A percentile compares a stretch with the other conserved stretches of the same genome.
phyloP scores from a whole-genome alignment of 2,888 invertebrate species.

The Drosophila dives region DNA sequence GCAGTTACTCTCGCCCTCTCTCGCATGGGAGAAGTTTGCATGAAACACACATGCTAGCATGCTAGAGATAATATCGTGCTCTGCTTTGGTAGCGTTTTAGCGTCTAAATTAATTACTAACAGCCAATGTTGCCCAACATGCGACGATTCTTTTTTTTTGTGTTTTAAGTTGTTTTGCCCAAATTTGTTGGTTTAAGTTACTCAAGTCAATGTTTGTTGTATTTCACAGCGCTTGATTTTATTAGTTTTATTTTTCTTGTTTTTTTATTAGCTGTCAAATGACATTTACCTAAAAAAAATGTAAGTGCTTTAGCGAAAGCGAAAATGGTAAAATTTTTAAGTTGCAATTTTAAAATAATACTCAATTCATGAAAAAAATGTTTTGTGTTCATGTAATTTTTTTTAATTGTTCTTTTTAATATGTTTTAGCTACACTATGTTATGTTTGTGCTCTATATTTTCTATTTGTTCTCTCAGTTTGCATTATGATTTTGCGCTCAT shows the following conservation, averaged over 20 bases:
- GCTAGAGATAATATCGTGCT: conserved; percentile 3
- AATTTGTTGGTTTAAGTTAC: conserved; percentile 29
- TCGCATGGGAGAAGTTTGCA: conserved; percentile 1
- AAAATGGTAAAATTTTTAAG: background rate
- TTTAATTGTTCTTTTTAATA: background rate
- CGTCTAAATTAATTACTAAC: conserved; percentile 48
- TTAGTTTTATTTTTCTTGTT: background rate
- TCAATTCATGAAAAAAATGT: background rate
- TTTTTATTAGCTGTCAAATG: conserved; percentile 9
- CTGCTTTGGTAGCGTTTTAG: conserved; percentile 15
- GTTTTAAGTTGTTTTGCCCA: conserved; percentile 38
- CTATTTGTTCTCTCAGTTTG: background rate
- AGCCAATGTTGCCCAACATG: conserved; percentile 55
- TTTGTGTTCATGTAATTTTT: background rate
- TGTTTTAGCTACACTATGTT: background rate
- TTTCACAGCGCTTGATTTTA: conserved; percentile 8
- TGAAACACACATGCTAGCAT: conserved; percentile 12
- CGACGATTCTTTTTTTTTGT: conserved; percentile 31
- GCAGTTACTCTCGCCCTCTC: background rate
- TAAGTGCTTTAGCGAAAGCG: background rate
- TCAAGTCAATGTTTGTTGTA: conserved; percentile 25
- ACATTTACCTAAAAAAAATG: background rate
- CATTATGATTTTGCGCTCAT: background rate
- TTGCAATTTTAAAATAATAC: conserved; percentile 1
- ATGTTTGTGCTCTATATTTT: background rate